Evolutionary conservation across 2,797 vertebrate genomes (phyloP).

Genomic region (Coilia nasus): DNA sequence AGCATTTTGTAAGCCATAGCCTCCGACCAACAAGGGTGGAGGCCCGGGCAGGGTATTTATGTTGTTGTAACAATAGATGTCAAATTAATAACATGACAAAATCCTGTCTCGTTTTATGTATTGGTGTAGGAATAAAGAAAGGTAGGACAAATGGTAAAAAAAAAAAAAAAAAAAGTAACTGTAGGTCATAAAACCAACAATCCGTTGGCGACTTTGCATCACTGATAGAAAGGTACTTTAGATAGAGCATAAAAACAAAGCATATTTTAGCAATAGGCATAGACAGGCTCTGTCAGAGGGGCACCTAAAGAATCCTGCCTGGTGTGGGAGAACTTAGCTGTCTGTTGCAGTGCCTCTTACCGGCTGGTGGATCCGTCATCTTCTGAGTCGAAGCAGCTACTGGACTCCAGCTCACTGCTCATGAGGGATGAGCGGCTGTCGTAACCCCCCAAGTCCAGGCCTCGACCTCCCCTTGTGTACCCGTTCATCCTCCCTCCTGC

Average conservation of each 20-base stretch:
- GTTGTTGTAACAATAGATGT: no score
- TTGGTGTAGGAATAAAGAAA: no score
- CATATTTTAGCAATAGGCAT: background rate
- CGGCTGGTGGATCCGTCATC: slow-evolving; percentile 98
- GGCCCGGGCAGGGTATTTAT: no score
- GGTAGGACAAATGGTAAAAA: no score
- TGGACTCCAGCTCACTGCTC: slow-evolving; percentile 99
- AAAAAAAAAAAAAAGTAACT: no score
- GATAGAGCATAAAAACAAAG: background rate
- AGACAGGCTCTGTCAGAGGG: background rate
- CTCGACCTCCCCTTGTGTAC: slow-evolving; percentile 81
- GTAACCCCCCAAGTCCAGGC: slow-evolving; percentile 84
- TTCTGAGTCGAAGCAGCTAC: slow-evolving; percentile 97
- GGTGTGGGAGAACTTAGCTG: background rate
- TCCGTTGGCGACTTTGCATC: background rate
- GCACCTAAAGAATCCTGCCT: background rate
- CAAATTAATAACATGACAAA: no score
- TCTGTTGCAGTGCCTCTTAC: slow-evolving; percentile 62
- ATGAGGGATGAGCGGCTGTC: slow-evolving; percentile 98
- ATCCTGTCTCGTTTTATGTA: no score
- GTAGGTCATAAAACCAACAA: no score
- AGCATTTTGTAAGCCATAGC: no score
- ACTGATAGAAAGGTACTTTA: background rate
- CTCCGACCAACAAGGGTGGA: no score
- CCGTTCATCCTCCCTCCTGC: slow-evolving; percentile 89